Percentiles rank a stretch among this genome's conserved stretches.
Conservation (phyloP, 2,888 invertebrate species). For the Hyposoter didymator region DNA sequence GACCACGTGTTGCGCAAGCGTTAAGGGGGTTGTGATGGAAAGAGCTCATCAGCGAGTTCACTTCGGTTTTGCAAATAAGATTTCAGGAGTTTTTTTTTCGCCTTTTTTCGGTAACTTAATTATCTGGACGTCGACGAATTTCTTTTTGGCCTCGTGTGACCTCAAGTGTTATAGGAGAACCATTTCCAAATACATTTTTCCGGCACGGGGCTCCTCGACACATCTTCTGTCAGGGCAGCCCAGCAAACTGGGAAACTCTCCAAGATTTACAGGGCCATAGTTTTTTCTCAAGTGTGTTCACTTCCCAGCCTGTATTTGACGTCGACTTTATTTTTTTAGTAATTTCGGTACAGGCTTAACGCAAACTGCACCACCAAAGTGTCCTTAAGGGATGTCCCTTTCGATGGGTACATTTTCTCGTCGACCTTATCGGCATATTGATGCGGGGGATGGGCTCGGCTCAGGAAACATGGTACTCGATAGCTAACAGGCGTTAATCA, state of each 20-base stretch:
- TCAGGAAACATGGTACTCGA: conserved; percentile 4
- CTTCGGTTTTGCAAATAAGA: not conserved
- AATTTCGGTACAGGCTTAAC: not conserved
- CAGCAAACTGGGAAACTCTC: not conserved
- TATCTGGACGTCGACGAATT: not conserved
- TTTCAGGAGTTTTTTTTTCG: not conserved
- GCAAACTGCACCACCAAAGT: conserved; percentile 16
- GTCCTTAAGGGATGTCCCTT: conserved; percentile 25
- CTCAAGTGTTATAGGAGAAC: not conserved
- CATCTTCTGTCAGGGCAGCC: not conserved
- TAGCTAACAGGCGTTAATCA: conserved; percentile 54
- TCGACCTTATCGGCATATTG: not conserved
- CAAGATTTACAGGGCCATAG: not conserved
- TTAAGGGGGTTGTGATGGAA: not conserved
- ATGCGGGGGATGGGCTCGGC: not conserved
- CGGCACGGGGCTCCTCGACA: too few species aligned
- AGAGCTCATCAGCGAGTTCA: conserved; percentile 2
- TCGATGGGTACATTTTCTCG: conserved; percentile 40
- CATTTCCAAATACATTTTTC: not conserved
- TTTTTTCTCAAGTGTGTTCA: not conserved
- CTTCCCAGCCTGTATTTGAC: not conserved
- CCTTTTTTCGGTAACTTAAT: not conserved
- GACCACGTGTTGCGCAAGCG: conserved; percentile 52
- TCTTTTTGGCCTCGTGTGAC: not conserved
- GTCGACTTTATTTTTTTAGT: conserved; percentile 8